Evolutionary conservation across 1,140 invertebrate genomes (phyloP), one percentile per base, ranked within the genome.

Genomic region (Helicoverpa zea): DNA sequence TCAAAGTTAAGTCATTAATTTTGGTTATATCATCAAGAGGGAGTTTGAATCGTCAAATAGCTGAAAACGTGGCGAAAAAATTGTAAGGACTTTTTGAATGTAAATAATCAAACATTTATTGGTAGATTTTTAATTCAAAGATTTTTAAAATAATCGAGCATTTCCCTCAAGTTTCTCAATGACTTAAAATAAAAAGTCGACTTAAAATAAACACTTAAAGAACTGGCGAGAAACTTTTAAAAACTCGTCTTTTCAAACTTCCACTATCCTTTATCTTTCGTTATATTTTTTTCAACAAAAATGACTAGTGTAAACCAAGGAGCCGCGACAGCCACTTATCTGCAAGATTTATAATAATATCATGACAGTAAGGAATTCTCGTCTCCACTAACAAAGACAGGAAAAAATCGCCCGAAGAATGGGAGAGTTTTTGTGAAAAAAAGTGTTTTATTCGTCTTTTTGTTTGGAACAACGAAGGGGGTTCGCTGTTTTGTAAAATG

Each of bases 311-410:
- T 77, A 77, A 64, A 77, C 47, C 59, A 52, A 13, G 59, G 59
- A 77, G 74, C 47, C 23, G 18, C 59, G 74, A 77, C 74, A 64
- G 47, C 59, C 59, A 72, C 78, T 79, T 79, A 70, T 79, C 78
- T 79, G 12, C 47, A 58, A 80, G 78, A 80, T 80, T 80, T 80
- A 80, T 80, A 79, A 80, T 80, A 80, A 80, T 54, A 59, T 80
- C 68, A 63, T 80, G 78, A 80, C 78, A 63, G 66, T 58, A 72
- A 72, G 47, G 30, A 72, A 49, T 79, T 72, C 66, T 72, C 35
- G 30, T 59, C 64, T 18, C 30, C 23, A 43, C 35, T 78, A 58
- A 70, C 75, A 77, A 76, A 77, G 75, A 66, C 61, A 35, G 49
- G 18, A 47, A 73, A 51, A 77, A 52, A 18, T 66, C 61, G 47